Percentiles rank a stretch among this genome's conserved stretches.
Conservation (phyloP, 1,140 invertebrate genomes). For the Patella vulgata region DNA sequence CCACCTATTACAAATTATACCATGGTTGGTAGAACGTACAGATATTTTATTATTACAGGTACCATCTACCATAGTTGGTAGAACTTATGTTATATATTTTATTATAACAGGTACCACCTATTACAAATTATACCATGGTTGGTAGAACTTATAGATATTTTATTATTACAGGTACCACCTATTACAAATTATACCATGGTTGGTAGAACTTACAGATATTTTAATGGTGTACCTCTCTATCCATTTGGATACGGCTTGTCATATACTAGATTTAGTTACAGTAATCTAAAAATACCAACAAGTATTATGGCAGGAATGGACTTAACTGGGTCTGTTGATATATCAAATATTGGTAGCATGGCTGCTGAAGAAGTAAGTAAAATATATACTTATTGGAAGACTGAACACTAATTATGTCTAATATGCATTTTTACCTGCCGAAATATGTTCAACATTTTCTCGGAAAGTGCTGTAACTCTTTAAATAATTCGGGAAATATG, state of each 20-base stretch:
- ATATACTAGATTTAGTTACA: constrained; percentile 57
- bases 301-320: constrained; percentile 35
- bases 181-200: constrained; percentile 63
- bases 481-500: too few species aligned
- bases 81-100: too few species aligned
- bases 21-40: constrained; percentile 38
- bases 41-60: too few species aligned
- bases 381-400: too few species aligned
- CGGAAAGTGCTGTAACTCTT: too few species aligned
- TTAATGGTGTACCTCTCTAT: constrained; percentile 49
- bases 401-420: too few species aligned
- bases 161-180: constrained; percentile 48
- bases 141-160: neutral
- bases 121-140: too few species aligned
- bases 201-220: constrained; percentile 62
- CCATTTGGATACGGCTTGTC: constrained; percentile 64
- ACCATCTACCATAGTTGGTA: too few species aligned
- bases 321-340: constrained; percentile 31
- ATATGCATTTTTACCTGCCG: too few species aligned
- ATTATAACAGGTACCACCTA: too few species aligned
- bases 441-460: too few species aligned
- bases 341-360: constrained; percentile 42
- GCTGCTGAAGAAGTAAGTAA: constrained; percentile 54
- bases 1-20: constrained; percentile 39
- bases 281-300: constrained; percentile 24